Conservation (phyloP, 2,113 vertebrate genomes). For the Heteronetta atricapilla region DNA sequence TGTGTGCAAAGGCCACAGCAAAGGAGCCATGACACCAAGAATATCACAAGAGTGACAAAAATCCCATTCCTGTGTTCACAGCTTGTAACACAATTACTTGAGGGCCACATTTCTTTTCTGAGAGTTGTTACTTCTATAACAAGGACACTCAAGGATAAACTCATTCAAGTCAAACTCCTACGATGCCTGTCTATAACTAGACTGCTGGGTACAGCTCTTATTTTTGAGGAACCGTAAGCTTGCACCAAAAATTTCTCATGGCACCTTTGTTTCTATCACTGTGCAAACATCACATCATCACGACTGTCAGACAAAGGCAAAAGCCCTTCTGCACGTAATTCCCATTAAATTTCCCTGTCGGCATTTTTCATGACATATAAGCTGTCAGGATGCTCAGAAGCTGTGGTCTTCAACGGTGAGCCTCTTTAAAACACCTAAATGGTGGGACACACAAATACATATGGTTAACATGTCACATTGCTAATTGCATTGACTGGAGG, state of each 20-base stretch:
- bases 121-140: neutral
- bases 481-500: neutral
- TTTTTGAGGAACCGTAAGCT: neutral
- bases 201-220: neutral
- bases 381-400: neutral
- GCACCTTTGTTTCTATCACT: neutral
- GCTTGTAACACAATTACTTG: neutral
- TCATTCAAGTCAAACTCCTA: neutral
- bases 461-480: neutral
- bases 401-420: neutral
- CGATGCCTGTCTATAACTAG: neutral
- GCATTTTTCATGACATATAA: neutral
- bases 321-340: neutral
- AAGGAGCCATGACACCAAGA: neutral
- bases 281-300: rapidly evolving
- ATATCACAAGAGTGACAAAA: neutral
- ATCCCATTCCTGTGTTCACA: neutral
- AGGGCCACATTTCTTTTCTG: neutral
- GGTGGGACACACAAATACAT: neutral
- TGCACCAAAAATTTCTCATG: neutral
- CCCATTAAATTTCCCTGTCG: neutral
- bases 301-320: neutral
- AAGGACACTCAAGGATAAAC: neutral
- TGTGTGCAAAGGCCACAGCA: neutral
- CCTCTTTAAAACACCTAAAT: neutral